Base-by-base conservation (phyloP, 2,113 vertebrate genomes). In the Callocephalon fimbriatum region DNA sequence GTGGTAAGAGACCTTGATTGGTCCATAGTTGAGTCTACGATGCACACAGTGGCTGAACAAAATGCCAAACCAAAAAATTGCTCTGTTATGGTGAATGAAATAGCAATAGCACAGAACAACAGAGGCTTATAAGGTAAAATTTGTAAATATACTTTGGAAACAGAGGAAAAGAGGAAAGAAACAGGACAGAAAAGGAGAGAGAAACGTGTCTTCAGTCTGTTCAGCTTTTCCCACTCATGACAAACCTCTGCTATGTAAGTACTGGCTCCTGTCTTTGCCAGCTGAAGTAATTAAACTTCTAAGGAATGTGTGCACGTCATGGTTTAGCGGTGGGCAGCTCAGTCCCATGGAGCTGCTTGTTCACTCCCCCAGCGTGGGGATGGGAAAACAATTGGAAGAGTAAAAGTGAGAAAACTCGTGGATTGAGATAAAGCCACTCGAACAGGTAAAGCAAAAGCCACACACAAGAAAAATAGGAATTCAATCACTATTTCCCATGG, bases 1-100 rank as follows among this genome's bases (percentile, higher is more conserved):
- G 2, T 1, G 2, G 6, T 48, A 37, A 70, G 37, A 63, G 19
- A 95, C 38, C 38, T 81, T 1, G 0, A 2, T 3, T 38, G 56
- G 44, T 44, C 54, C 27, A 2, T 71, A 54, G 16, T 2, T 66
- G 54, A 31, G 66, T 40, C 44, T 37, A 27, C 0, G 2, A 58
- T 31, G 7, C 31, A 12, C 42, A 18, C 19, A 45, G 31, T 0
- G 3, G 15, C 47, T 62, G 32, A 70, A 86, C 13, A 66, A 45
- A 73, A 65, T 12, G n/a, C 23, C 26, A 85, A 82, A 29, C 35
- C 48, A 78, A 87, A 25, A 47, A 85, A 44, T 12, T 3, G 3
- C 74, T 86, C 29, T 81, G 31, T 61, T 77, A 9, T 0, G 10
- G 45, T 48, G 18, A 72, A 48, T 44, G 31, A 47, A 81, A 72